Evolutionary conservation across 2,113 vertebrate species (phyloP).

Genomic region (Oceanodroma tethys): DNA sequence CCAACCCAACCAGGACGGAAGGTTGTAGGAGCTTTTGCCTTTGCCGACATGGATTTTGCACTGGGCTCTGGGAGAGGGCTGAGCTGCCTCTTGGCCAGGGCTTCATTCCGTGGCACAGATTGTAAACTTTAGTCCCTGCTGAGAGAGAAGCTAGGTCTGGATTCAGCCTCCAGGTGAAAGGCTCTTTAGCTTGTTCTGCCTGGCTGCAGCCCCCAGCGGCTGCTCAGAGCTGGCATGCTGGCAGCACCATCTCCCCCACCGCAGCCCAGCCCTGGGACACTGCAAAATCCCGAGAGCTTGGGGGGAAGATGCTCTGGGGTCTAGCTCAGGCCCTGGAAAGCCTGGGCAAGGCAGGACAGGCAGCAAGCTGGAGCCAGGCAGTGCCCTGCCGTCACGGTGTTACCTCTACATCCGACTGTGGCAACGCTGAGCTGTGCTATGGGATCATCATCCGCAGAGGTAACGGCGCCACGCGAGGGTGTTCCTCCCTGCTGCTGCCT

Average conservation of each 20-base stretch:
- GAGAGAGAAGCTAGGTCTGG: neutral
- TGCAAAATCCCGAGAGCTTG: neutral
- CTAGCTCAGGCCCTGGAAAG: neutral
- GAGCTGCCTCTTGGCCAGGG: neutral
- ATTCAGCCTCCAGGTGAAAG: neutral
- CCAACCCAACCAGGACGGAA: neutral
- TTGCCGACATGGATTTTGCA: neutral
- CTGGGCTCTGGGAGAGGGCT: neutral
- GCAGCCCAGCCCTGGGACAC: neutral
- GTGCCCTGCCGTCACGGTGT: neutral
- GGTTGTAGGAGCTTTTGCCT: neutral
- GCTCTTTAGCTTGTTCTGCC: neutral
- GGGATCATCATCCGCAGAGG: neutral
- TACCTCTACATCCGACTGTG: neutral
- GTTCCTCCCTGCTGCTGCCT: neutral
- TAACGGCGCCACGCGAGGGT: accelerated
- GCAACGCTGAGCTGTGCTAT: neutral
- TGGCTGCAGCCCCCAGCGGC: neutral
- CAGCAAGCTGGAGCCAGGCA: neutral
- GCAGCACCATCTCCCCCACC: neutral
- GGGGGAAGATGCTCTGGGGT: neutral
- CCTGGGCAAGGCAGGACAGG: neutral
- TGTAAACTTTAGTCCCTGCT: slow-evolving; percentile 35
- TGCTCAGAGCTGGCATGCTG: neutral
- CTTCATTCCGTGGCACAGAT: neutral